Evolutionary conservation across 2,797 vertebrate species (phyloP), one percentile per base, ranked within the genome.

Genomic region (Trachops cirrhosus): DNA sequence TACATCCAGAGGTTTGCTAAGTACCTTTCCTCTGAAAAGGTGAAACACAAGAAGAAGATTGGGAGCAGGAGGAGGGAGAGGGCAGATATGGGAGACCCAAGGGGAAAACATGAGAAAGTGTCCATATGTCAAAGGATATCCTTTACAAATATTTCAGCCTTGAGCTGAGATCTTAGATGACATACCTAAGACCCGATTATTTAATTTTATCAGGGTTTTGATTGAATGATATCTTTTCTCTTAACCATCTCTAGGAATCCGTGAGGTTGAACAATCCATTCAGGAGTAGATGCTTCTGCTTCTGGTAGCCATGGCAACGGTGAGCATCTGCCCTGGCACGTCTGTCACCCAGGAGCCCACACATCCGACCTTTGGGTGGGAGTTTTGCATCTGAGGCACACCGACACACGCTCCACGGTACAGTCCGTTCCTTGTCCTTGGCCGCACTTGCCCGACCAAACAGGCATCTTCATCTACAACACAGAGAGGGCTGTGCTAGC

Each of bases 391-490:
- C 26, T 37, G 21, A 32, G 57, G 14, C 14, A 2, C 0, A 9
- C 0, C 15, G 5, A 37, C 16, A 0, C 22, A 18, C 37, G 7
- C 48, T 24, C 0, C 22, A 18, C 0, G 3, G 14, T 1, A 3
- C 4, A 1, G 32, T 32, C 39, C 37, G 9, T 8, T 37, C 46
- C 29, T 8, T 50, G 21, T 62, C 19, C 15, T 16, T 1, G 6
- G 54, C 32, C 3, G 0, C 4, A 10, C 37, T 68, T 48, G 34
- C 39, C 3, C 34, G 15, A 24, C 19, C 41, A 18, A 29, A 4
- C 18, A 37, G 29, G 7, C 3, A 46, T 29, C 54, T 59, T 73
- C 12, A 2, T 18, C 19, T 32, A 2, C 24, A 68, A 73, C 34
- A 57, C n/a, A 41, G 46, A 34, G 46, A n/a, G 3, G 15, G 32